Base-by-base conservation (phyloP, 2,888 invertebrate genomes). In the Drosophila quinaria region DNA sequence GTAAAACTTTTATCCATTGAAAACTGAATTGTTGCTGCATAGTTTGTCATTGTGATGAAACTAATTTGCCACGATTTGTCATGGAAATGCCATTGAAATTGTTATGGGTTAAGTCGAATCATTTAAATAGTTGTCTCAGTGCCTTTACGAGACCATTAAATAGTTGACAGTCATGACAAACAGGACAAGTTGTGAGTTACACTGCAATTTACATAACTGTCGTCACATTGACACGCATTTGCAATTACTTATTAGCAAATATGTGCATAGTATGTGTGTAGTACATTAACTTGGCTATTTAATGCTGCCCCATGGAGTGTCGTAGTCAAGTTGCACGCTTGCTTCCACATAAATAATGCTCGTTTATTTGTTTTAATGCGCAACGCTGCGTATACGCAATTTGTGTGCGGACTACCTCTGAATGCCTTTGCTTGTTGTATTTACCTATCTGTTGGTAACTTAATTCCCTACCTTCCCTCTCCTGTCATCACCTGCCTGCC, bases 351-450 rank as follows among this genome's bases (percentile, higher is more conserved):
- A 70, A 85, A 84, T 85, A 87, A 89, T 87, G 67, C 61, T 61
- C 61, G 71, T 67, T 70, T 87, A 75, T 81, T 89, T 87, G 66
- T 70, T 65, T 85, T 70, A 70, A 71, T 81, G 88, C 70, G 68
- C 75, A 73, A 58, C 83, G 70, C 72, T 71, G 85, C 90, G 88
- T 84, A 87, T 84, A 84, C 90, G 90, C 86, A 81, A 66, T 60
- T 70, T 78, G 58, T 39, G 35, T 37, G 19, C 22, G 66, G 35
- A 64, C 54, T 55, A 15, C 19, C 25, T 59, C 41, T 22, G 60
- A 61, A 60, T 69, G 78, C 44, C 73, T 67, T 51, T 41, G 44
- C 31, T 42, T 58, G 39, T 68, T 58, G 46, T 69, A 37, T 25
- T 39, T 44, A 39, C 59, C 55, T 52, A 39, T 73, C 68, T 67